phyloP scores from a whole-genome alignment of 2,888 invertebrate genomes.

The Girardia tigrina region DNA sequence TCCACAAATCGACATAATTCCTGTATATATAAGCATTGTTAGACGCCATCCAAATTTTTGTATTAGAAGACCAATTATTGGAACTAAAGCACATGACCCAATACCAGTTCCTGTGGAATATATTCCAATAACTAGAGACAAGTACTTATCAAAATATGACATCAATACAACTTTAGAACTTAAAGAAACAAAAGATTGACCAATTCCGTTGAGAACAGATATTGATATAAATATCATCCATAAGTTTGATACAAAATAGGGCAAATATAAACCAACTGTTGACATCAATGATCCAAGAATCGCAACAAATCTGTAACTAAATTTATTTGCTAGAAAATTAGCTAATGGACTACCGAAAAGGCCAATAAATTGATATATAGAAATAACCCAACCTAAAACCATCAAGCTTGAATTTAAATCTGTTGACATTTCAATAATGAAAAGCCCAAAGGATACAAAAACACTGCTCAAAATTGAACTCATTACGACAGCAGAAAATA shows the following conservation, averaged over 20 bases:
- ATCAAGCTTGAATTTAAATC: background rate
- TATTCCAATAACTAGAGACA: background rate
- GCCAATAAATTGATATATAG: background rate
- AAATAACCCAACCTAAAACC: background rate
- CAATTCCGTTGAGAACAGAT: background rate
- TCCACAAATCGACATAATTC: background rate
- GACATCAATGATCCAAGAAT: background rate
- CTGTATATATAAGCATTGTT: background rate
- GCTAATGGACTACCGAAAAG: background rate
- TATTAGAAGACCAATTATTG: background rate
- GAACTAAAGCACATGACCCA: background rate
- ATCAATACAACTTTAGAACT: background rate
- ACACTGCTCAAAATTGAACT: background rate
- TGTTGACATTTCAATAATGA: background rate
- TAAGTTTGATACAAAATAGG: background rate
- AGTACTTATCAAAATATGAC: background rate
- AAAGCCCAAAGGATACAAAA: background rate
- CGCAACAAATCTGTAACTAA: background rate
- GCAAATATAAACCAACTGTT: background rate
- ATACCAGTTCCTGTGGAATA: background rate
- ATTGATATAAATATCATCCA: background rate
- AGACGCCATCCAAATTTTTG: background rate
- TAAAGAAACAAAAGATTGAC: background rate
- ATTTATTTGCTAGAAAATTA: background rate
- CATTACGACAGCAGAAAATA: background rate